A percentile compares a stretch with the other conserved stretches of the same genome.
Conservation (phyloP, 2,888 invertebrate species). For the Perizoma affinitatum region DNA sequence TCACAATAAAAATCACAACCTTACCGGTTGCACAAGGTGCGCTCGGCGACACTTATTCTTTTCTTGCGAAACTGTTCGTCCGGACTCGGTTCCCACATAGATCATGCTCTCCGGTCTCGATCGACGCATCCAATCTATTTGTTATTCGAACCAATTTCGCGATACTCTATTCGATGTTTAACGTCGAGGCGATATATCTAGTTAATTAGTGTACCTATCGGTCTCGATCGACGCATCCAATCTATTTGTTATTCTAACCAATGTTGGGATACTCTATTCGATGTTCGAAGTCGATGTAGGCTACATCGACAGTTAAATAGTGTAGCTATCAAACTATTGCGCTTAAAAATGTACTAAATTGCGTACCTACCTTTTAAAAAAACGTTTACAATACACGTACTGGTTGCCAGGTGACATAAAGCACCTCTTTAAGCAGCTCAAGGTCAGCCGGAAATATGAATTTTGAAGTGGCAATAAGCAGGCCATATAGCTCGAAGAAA, state of each 20-base stretch:
- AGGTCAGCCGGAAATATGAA: no score
- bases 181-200: background rate
- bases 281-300: background rate
- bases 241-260: constrained; percentile 23
- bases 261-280: constrained; percentile 13
- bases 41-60: constrained; percentile 53
- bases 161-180: constrained; percentile 12
- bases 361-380: no score
- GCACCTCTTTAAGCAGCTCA: no score
- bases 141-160: constrained; percentile 13
- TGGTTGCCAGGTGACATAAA: no score
- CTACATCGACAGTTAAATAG: no score
- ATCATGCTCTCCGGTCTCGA: constrained; percentile 53
- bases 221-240: constrained; percentile 46
- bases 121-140: constrained; percentile 42
- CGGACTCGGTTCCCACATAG: constrained; percentile 57
- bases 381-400: no score
- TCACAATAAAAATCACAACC: constrained; percentile 51
- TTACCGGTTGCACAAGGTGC: constrained; percentile 60
- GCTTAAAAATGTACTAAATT: no score
- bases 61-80: constrained; percentile 57
- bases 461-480: no score
- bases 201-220: constrained; percentile 2
- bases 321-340: no score
- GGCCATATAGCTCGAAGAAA: no score